Evolutionary conservation across 2,888 invertebrate genomes (phyloP), one percentile per base, ranked within the genome.

Genomic region (Drosophila picticornis): DNA sequence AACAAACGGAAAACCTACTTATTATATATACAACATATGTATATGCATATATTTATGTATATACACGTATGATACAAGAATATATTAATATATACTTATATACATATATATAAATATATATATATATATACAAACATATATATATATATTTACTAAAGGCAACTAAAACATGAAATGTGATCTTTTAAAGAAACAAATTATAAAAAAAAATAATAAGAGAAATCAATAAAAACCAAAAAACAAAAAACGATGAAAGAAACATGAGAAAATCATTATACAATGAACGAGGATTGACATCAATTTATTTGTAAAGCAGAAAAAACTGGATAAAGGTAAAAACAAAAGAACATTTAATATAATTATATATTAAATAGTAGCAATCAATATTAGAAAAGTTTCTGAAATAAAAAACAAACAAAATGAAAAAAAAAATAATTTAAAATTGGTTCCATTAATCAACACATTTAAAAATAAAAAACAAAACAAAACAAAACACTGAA

Each of bases 81-180:
- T 78, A 83, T 80, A 84, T 72, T 77, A 73, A 74, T 80, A 85
- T 83, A 77, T 75, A 77, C 40, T 65, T 83, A 85, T 77, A 76
- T 90, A 87, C 16, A 52, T 29, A 52, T 31, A 52, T 31, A 52
- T 31, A 52, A 4, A 31, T n/a, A 31, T 87, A 75, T 75, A 77
- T 69, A 83, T 50, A 74, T 70, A 63, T 51, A 65, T 31, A 65
- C 50, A 55, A n/a, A 75, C 60, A 83, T 69, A 68, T 59, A 77
- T 66, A 81, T 79, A 84, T 79, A 88, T 87, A 90, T 88, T 74
- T 85, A 90, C 83, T 85, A 90, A 90, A 75, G 88, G 86, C 84
- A 91, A 88, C 91, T 91, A 86, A 90, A 91, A 81, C 86, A 90
- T 91, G 92, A 92, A 91, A 91, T 91, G 92, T 92, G 92, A 92